Evolutionary conservation across 2,888 invertebrate genomes (phyloP), one percentile per base, ranked within the genome.

Genomic region (Tiliacea citrago): DNA sequence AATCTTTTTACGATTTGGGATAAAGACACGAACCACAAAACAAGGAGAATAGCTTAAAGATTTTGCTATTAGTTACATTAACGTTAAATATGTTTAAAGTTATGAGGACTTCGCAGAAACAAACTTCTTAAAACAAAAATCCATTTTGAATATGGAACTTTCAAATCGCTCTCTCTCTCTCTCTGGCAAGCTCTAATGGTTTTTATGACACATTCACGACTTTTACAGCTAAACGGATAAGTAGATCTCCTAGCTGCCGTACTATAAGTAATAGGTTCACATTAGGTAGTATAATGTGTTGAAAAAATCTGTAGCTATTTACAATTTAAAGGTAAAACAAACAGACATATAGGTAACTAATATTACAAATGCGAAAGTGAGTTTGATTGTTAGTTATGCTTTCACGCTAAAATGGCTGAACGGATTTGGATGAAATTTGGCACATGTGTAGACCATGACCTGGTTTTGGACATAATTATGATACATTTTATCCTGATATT

Each of bases 141-240:
- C 2, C 0, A 35, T 21, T 65, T 49, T 49, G 5, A 65, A 29
- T 2, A 21, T 35, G 9, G 21, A 65, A 21, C 21, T n/a, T n/a
- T n/a, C n/a, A n/a, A n/a, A n/a, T n/a, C n/a, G n/a, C n/a, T n/a
- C n/a, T n/a, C n/a, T n/a, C n/a, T n/a, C n/a, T n/a, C n/a, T n/a
- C 49, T 49, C 21, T 66, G 21, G 49, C 29, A 21, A 21, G 13
- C 9, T 49, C 35, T 65, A 49, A 71, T 68, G 39, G 42, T 62
- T 84, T 85, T 77, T 75, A 82, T 77, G 72, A 70, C 63, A 71
- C 58, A 55, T 75, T 75, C 65, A 55, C 53, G 74, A 73, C 68
- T 82, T 75, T 84, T 67, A 82, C 57, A 79, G 66, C 66, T 76
- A 81, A 79, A 79, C 65, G 79, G 71, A 82, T 78, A 74, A 81